Conservation (phyloP, 2,797 vertebrate genomes). For the Cottoperca gobio region DNA sequence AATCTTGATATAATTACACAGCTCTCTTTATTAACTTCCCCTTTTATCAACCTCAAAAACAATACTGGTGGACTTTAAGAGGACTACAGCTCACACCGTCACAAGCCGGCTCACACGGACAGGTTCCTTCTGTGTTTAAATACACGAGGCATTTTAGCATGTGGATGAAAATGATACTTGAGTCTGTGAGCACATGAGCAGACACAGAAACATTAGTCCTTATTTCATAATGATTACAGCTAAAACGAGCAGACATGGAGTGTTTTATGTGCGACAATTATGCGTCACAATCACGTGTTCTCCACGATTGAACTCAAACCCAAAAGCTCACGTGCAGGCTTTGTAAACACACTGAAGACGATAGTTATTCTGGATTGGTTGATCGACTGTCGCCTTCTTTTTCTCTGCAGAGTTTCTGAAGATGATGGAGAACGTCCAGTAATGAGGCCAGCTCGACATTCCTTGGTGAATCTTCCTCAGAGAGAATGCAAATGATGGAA, state of each 20-base stretch:
- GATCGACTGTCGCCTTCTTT: background rate
- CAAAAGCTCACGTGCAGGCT: background rate
- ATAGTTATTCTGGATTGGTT: background rate
- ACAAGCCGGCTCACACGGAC: too few species aligned
- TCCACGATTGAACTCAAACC: background rate
- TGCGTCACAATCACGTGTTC: background rate
- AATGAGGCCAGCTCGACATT: conserved; percentile 70
- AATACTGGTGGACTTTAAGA: background rate
- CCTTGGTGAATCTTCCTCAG: conserved; percentile 41
- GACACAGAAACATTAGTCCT: background rate
- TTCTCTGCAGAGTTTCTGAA: conserved; percentile 83
- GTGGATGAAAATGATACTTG: background rate
- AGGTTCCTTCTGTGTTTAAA: background rate
- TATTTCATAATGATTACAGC: background rate
- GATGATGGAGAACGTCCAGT: conserved; percentile 89
- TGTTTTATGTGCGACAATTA: background rate
- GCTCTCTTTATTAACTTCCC: too few species aligned
- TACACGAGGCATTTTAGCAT: background rate
- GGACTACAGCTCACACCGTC: background rate
- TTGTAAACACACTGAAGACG: background rate
- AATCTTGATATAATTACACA: background rate
- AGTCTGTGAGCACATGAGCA: background rate
- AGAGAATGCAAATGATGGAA: conserved; percentile 20
- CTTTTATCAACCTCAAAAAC: background rate
- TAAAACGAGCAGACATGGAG: background rate